A percentile compares a stretch with the other conserved stretches of the same genome.
phyloP scores from a whole-genome alignment of 2,113 vertebrate species.

The Pollachius pollachius region DNA sequence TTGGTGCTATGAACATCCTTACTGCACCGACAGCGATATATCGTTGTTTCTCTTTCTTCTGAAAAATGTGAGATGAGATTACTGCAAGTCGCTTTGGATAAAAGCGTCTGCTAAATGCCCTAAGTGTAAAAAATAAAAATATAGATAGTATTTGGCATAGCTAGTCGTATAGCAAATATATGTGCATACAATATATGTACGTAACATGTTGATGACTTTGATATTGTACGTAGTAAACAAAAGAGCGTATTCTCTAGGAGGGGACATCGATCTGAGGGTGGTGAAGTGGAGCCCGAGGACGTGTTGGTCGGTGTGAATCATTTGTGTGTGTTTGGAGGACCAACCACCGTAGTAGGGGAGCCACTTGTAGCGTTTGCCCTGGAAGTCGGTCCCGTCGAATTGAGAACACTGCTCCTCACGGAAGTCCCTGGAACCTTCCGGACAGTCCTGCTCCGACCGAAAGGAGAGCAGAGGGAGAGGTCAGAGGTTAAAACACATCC shows the following conservation, averaged over 20 bases:
- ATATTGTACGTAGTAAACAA: too few relatives aligned
- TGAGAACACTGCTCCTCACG: slow-evolving; percentile 90
- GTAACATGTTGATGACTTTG: too few relatives aligned
- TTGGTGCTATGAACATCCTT: too few relatives aligned
- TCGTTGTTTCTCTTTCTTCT: too few relatives aligned
- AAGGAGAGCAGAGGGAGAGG: background rate
- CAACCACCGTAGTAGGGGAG: slow-evolving; percentile 91
- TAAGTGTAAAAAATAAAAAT: background rate
- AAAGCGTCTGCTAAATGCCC: background rate
- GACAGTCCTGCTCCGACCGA: slow-evolving; percentile 79
- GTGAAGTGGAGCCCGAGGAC: too few relatives aligned
- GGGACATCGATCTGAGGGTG: too few relatives aligned
- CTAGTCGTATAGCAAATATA: too few relatives aligned
- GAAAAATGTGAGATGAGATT: background rate
- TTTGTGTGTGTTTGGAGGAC: background rate
- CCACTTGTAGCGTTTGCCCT: slow-evolving; percentile 89
- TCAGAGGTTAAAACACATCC: slow-evolving; percentile 7
- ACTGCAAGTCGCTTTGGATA: background rate
- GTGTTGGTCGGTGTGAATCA: background rate
- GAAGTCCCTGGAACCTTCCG: slow-evolving; percentile 83
- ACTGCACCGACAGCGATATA: too few relatives aligned
- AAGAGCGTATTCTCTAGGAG: too few relatives aligned
- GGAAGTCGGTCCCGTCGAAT: slow-evolving; percentile 85
- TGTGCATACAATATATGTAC: too few relatives aligned
- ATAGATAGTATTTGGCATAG: too few relatives aligned